These are phyloP conservation scores for Pseudochirops cupreus DNA, from an alignment of 2,797 vertebrate species.

Conservation along the genomic window DNA sequence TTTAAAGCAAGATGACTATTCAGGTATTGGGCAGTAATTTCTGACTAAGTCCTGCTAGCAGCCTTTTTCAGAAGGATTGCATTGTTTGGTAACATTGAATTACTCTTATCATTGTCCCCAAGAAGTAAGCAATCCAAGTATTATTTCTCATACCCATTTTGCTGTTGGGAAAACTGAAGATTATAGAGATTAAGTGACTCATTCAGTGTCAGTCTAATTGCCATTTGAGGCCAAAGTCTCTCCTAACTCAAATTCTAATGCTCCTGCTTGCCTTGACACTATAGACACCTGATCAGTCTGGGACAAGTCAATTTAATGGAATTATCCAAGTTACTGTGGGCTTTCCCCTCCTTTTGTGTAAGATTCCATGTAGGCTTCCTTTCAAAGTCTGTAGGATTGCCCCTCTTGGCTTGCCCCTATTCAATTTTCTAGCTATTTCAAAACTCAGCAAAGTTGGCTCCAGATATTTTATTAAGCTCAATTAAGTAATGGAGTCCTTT, in stretches of 20 bases:
- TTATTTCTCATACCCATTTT: neutral
- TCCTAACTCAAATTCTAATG: neutral
- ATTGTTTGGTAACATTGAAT: too few relatives aligned
- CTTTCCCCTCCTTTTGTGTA: neutral
- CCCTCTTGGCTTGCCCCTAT: conserved; percentile 45
- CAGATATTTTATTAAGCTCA: conserved; percentile 77
- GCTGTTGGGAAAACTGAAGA: neutral
- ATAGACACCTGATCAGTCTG: conserved; percentile 19
- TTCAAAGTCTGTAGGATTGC: rapidly evolving
- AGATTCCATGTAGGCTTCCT: conserved; percentile 37
- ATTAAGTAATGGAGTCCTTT: conserved; percentile 81
- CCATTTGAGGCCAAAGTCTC: neutral
- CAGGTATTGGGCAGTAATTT: neutral
- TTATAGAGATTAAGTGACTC: neutral
- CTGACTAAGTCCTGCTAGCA: neutral
- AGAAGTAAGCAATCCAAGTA: neutral
- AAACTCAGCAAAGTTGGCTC: conserved; percentile 65
- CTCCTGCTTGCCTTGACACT: neutral
- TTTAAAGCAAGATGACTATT: neutral
- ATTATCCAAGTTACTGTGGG: neutral
- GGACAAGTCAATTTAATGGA: neutral
- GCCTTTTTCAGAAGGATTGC: neutral
- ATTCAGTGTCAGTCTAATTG: neutral
- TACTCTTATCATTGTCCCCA: neutral
- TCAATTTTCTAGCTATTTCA: conserved; percentile 40